These are phyloP conservation scores for Lophius americanus DNA, from an alignment of 2,797 vertebrate species.

Conservation along the genomic window DNA sequence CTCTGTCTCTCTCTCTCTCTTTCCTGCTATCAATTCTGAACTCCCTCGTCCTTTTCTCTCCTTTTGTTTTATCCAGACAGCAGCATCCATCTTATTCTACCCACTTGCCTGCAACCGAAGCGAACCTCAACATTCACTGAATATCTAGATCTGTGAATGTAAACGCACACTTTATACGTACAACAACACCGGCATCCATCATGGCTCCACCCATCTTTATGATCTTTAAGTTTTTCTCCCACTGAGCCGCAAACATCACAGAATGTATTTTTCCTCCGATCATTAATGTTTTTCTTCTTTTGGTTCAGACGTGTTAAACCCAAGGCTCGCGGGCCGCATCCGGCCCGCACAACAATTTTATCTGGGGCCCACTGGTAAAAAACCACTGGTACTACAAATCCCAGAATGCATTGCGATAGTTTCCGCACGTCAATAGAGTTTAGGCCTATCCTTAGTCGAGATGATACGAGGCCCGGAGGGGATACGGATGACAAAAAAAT, in stretches of 20 bases:
- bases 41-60: constrained; percentile 3
- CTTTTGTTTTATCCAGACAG: constrained; percentile 20
- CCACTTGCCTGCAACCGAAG: neutral
- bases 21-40: constrained; percentile 24
- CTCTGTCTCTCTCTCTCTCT: constrained; percentile 3
- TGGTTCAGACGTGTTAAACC: neutral
- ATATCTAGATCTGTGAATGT: neutral
- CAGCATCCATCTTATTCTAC: constrained; percentile 20
- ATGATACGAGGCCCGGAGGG: too few species aligned
- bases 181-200: neutral
- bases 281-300: constrained; percentile 16
- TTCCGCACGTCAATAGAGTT: too few species aligned
- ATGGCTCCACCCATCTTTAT: neutral
- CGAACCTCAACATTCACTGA: constrained; percentile 1
- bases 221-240: neutral
- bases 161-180: neutral
- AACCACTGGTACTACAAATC: too few species aligned
- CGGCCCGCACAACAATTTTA: too few species aligned
- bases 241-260: constrained; percentile 1
- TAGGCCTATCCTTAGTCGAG: too few species aligned
- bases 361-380: too few species aligned
- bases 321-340: too few species aligned
- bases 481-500: too few species aligned
- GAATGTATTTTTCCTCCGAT: constrained; percentile 18
- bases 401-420: too few species aligned